Base-by-base conservation (phyloP, 64 coral and sea anemone species). In the Platygyra sinensis region DNA sequence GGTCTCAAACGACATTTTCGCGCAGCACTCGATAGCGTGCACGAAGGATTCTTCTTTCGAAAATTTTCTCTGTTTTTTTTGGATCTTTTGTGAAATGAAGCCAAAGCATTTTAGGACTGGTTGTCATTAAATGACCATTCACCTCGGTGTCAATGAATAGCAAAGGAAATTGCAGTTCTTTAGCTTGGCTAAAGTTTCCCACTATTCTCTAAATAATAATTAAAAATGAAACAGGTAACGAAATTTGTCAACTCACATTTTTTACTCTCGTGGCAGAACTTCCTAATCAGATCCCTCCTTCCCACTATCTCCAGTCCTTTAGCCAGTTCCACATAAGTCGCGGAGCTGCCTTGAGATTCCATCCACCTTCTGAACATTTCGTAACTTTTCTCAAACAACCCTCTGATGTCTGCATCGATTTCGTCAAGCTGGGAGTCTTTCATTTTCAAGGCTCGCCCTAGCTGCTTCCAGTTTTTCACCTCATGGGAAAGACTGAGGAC, bases 291-390 rank as follows among this genome's bases (percentile, higher is more conserved):
- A 30, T 73, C 71, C 29, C 71, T 73, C 4, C 71, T 73, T 30
- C 14, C 30, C 30, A 30, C 71, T 73, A 32, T 73, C 29, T 73
- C 71, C 27, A 90, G 67, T 6, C 75, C 78, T 90, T 20, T 52
- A 10, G 75, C 78, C 25, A 90, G 46, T 72, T 82, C 28, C 60
- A 73, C 59, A 59, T 90, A 83, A 51, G 89, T 79, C 13, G 88
- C 88, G 20, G 73, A 30, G 31, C 74, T 79, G 20, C 36, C 77
- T 11, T 72, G 69, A 24, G 51, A 1, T 52, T 90, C 78, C 62
- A 39, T 90, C 89, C 89, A 90, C 52, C 63, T 30, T 51, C 52
- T 90, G 62, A 90, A 67, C 28, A 54, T 39, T 52, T 22, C 30
- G 79, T 82, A 71, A 60, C 89, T 59, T 52, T 63, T 72, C 51